Base-by-base conservation (phyloP, 2,797 vertebrate species). In the Xyrichtys novacula region DNA sequence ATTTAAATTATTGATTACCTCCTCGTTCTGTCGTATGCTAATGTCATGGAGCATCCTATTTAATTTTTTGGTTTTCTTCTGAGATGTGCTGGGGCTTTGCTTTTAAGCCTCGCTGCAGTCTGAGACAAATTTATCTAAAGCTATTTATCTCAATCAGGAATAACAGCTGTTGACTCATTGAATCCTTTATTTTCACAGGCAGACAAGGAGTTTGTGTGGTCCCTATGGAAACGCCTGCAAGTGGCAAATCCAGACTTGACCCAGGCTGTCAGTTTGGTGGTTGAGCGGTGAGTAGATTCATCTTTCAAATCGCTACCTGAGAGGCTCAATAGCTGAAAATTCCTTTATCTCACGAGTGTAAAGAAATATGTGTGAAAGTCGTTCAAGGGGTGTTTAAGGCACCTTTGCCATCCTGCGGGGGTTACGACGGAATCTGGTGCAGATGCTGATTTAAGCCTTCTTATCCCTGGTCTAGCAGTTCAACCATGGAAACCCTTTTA, bases 191-290 rank as follows among this genome's bases (percentile, higher is more conserved):
- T 84, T 83, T 73, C 71, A 67, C 88, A 98, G 97, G 96, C 96
- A 78, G 96, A 97, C 91, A 99, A 98, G 93, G 96, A 98, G 89
- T 98, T 99, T 94, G 95, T 98, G 74, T 98, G 96, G 96, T 97
- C 95, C 71, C 94, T 99, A 77, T 99, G 97, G 96, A 98, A 98
- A 89, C 90, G 89, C 38, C 94, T 98, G 28, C 96, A 96, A 85
- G 91, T 95, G 66, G 94, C 94, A 86, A 96, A 94, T 89, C 96
- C 96, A 68, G 95, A 97, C 91, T 78, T 98, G 89, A 95, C 95
- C 61, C 94, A 97, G 81, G 95, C 94, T 63, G 83, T 99, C 85
- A 95, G 95, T 82, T 89, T 98, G 82, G 91, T 96, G 83, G 94
- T 97, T 42, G 95, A 98, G 88, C 95, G 96, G 96, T 99, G 86